Base-by-base conservation (phyloP, 2,888 invertebrate species). In the Aleiodes alternator region DNA sequence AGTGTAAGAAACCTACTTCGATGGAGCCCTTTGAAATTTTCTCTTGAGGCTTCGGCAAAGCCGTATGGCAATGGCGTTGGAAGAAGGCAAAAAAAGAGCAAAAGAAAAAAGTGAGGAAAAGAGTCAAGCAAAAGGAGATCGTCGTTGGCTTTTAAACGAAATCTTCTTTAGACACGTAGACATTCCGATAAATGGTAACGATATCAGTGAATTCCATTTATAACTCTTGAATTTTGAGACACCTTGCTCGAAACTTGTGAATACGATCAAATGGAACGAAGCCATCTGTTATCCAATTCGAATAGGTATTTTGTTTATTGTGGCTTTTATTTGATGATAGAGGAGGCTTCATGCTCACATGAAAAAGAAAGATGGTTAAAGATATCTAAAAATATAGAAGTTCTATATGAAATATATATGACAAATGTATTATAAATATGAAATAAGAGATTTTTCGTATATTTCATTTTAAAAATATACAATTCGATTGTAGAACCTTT, bases 161-260 rank as follows among this genome's bases (percentile, higher is more conserved):
- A 81, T 79, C 81, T 78, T 78, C 79, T 72, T 76, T 69, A 71
- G 75, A 69, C 72, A 76, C 72, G 72, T 76, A 77, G 82, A 79
- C 81, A 81, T 79, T 76, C 75, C 81, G 84, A 84, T 83, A 84
- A 83, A 82, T 84, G 83, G 81, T 78, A 79, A 72, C 79, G 83
- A 84, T 84, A 82, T 80, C 80, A 80, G 74, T 75, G 68, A 66
- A 73, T 73, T 69, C 38, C 53, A 69, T 68, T 50, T 68, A 50
- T 68, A 68, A 38, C 43, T 34, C 38, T 64, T 34, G 23, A 23
- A 11, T 29, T 23, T 56, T 56, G 56, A 29, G 56, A 56, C 56
- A 56, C 9, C 56, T 56, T 16, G 29, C 16, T 56, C 29, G 29
- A 57, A 12, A 29, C 11, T 16, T 23, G 29, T 11, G 29, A 56